Base-by-base conservation (phyloP, 2,888 invertebrate species). In the Xanthorhoe designata region DNA sequence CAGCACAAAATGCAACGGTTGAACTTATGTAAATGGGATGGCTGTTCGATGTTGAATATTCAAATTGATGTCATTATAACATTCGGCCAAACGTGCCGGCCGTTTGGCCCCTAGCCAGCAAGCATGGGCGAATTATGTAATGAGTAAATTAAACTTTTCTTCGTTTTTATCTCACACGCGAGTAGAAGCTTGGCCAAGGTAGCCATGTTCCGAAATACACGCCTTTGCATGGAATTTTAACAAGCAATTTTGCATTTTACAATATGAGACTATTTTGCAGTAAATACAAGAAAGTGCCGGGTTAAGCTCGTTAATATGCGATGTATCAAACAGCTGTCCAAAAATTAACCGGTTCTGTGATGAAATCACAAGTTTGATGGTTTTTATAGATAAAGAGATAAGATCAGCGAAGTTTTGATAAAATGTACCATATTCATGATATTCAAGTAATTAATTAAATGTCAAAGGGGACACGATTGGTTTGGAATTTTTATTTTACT, bases 1-100 rank as follows among this genome's bases (percentile, higher is more conserved):
- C 82, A 86, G 86, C 81, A 90, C 91, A 87, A 90, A 90, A 91
- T 91, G 89, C 90, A 91, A 91, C 91, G 89, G 91, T 84, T 90
- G 87, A 90, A 91, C 92, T 91, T 91, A 93, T 92, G 92, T 91
- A 89, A 92, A 92, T 93, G 87, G 83, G 86, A 87, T 90, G 83
- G 89, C 89, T 86, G 91, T 90, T 91, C 91, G 82, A 92, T 91
- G 92, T 91, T 92, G 92, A 92, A 92, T 93, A 93, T 93, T 93
- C 92, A 92, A 92, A 92, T 91, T 92, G 91, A 93, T 92, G 93
- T 92, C 92, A 92, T 93, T 93, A 93, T 93, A 93, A 92, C 91
- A 90, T 91, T 90, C 87, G 91, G 83, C 87, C 86, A 82, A 84
- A 84, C 85, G 83, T 82, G 84, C 84, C 82, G 84, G 83, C 87